A percentile compares a stretch with the other conserved stretches of the same genome.
Conservation (phyloP, 2,113 vertebrate species). For the Rhinoderma darwinii region DNA sequence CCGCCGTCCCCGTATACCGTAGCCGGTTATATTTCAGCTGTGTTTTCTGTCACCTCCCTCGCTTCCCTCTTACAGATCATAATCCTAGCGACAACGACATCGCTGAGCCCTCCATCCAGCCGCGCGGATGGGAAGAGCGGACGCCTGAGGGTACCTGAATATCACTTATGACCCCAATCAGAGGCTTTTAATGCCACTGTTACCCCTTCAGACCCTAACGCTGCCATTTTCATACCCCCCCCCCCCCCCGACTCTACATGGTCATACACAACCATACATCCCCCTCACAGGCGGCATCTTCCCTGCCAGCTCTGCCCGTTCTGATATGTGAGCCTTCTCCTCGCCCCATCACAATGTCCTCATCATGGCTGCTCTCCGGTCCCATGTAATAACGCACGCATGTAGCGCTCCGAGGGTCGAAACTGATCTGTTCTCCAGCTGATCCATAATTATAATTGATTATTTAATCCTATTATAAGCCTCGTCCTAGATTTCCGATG, state of each 20-base stretch:
- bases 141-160: slow-evolving; percentile 31
- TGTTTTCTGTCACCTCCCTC: slow-evolving; percentile 3
- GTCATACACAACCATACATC: no score
- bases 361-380: background rate
- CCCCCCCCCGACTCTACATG: background rate
- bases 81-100: slow-evolving; percentile 51
- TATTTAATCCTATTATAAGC: background rate
- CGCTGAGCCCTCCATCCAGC: slow-evolving; percentile 30
- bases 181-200: background rate
- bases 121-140: slow-evolving; percentile 33
- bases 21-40: background rate
- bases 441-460: slow-evolving; percentile 25
- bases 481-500: background rate
- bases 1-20: background rate
- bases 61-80: slow-evolving; percentile 52
- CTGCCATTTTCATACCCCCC: slow-evolving; percentile 8
- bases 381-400: background rate
- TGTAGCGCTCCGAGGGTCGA: background rate
- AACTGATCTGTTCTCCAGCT: no score
- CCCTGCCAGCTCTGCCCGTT: background rate
- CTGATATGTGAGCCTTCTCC: background rate
- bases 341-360: background rate
- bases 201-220: background rate
- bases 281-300: no score
- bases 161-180: background rate